Percentiles rank a stretch among this genome's conserved stretches.
phyloP scores from a whole-genome alignment of 2,888 invertebrate species.

The Cheilosia urbana region DNA sequence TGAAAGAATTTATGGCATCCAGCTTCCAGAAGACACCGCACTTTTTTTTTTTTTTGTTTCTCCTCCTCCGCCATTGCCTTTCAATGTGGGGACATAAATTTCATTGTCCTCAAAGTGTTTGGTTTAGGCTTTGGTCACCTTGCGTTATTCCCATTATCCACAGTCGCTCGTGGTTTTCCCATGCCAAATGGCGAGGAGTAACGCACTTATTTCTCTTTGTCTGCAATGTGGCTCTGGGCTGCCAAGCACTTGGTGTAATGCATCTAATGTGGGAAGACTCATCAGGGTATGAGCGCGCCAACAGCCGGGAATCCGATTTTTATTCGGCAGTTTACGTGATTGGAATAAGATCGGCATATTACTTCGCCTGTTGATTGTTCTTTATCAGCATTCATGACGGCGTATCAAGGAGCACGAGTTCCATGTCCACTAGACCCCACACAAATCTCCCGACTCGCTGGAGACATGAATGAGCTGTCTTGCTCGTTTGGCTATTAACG shows the following conservation, averaged over 20 bases:
- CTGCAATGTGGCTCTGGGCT: constrained; percentile 1
- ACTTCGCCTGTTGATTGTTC: constrained; percentile 70
- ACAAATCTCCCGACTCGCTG: constrained; percentile 69
- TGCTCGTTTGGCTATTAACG: constrained; percentile 71
- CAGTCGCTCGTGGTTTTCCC: constrained; percentile 50
- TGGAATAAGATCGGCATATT: constrained; percentile 71
- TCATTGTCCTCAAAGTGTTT: constrained; percentile 60
- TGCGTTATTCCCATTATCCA: constrained; percentile 32
- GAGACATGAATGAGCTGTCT: constrained; percentile 71
- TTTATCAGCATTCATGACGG: constrained; percentile 72
- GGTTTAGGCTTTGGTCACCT: constrained; percentile 60
- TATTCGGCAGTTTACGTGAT: constrained; percentile 72
- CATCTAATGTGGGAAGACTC: constrained; percentile 45
- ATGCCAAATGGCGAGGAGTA: constrained; percentile 31
- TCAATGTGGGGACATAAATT: constrained; percentile 53
- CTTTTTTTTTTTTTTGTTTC: constrained; percentile 36
- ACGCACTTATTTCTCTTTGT: constrained; percentile 49
- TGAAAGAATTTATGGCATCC: constrained; percentile 71
- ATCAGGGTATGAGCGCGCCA: constrained; percentile 25
- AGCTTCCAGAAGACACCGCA: constrained; percentile 73
- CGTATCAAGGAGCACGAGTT: constrained; percentile 76
- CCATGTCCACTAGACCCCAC: constrained; percentile 75
- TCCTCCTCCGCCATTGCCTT: constrained; percentile 24
- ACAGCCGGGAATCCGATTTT: constrained; percentile 45
- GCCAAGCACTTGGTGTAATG: constrained; percentile 44